Conservation (phyloP, 2,888 invertebrate genomes). For the Tryphoninae sp. region DNA sequence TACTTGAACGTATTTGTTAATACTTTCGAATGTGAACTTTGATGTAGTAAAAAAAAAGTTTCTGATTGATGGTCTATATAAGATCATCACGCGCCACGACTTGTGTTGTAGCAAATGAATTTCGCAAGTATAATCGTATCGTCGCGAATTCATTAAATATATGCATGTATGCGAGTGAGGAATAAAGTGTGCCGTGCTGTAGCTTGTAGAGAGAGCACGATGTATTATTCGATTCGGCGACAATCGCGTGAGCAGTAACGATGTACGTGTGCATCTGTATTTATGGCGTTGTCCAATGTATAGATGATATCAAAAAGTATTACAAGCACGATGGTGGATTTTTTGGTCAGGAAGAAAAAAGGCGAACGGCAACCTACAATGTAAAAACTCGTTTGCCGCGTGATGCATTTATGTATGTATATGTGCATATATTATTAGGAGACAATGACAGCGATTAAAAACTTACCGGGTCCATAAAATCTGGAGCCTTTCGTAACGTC, state of each 20-base stretch:
- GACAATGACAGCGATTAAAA: not conserved
- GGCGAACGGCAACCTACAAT: not conserved
- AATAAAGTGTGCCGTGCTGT: constrained; percentile 2
- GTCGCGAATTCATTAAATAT: constrained; percentile 25
- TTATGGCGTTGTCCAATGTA: not conserved
- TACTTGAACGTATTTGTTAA: too few relatives aligned
- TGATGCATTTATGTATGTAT: constrained; percentile 5
- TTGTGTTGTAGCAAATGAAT: not conserved
- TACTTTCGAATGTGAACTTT: too few relatives aligned
- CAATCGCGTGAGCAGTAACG: constrained; percentile 28
- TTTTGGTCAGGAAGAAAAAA: constrained; percentile 19
- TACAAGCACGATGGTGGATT: constrained; percentile 38
- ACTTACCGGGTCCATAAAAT: constrained; percentile 96
- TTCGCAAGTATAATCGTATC: constrained; percentile 20
- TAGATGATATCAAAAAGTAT: constrained; percentile 46
- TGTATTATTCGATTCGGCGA: constrained; percentile 26
- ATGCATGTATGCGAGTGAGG: constrained; percentile 14
- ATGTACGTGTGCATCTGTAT: not conserved
- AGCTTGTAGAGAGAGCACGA: constrained; percentile 3
- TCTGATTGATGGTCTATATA: not conserved
- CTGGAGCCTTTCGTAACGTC: constrained; percentile 95
- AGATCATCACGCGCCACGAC: not conserved
- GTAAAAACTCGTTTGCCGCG: not conserved
- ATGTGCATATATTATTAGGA: not conserved
- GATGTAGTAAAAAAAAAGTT: not conserved